Evolutionary conservation across 2,113 vertebrate genomes (phyloP), one percentile per base, ranked within the genome.

Genomic region (Myodes glareolus): DNA sequence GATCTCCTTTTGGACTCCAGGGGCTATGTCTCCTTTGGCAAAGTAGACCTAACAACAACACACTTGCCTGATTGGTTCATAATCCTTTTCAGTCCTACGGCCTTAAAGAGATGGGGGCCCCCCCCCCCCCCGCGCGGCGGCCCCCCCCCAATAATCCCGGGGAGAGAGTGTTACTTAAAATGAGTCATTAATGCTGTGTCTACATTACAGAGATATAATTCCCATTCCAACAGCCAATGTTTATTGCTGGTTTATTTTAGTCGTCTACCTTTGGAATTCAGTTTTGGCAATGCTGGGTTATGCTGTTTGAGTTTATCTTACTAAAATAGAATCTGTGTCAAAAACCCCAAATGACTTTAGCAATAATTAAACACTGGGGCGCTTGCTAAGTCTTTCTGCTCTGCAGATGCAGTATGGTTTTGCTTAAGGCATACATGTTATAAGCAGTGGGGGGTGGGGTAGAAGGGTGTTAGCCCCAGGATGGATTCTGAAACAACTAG

Each of bases 321-420:
- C 96, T 94, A 96, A 97, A 97, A 97, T 97, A 98, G 96, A 97
- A 98, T 96, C 94, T 97, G 88, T 98, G 98, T 98, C 97, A 98
- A 97, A 97, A 97, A 97, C 96, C 97, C 88, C 96, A 97, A 87
- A 97, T 98, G 97, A 97, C 97, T 97, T 94, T 96, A 96, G 82
- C 90, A 96, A 73, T 86, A 97, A 96, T 98, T 96, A 97, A 95
- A 88, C 68, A 80, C 45, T 96, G 91, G 84, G 33, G 45, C 27
- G 8, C 89, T 94, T 72, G 65, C 70, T 88, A 96, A 91, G 92
- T 72, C 67, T 94, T 65, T 29, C 12, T 14, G 29, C 55, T 90
- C 45, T 92, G 31, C 21, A 91, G 77, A 39, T 27, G 63, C 7
- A 85, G 39, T 61, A 10, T 47, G 31, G 72, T 96, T 94, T 63